Base-by-base conservation (phyloP, 2,113 vertebrate genomes). In the Pachycephala philippinensis region DNA sequence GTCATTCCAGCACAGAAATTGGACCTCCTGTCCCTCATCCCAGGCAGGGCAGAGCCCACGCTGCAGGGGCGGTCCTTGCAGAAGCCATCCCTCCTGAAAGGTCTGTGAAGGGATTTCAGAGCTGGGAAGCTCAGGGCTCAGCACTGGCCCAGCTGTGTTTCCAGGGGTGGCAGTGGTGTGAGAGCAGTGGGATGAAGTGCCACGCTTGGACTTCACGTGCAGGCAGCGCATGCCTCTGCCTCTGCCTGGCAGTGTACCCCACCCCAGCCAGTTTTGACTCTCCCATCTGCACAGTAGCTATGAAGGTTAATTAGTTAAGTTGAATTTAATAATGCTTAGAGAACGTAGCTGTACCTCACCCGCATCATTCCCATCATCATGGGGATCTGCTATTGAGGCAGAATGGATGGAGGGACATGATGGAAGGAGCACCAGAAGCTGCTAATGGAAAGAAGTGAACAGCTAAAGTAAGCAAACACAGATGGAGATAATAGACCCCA, bases 171-270 rank as follows among this genome's bases (percentile, higher is more conserved):
- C 70, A 57, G 15, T 13, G 37, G 16, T n/a, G 44, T 31, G 60
- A 47, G 26, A 80, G 15, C 66, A 83, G 50, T 0, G 0, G 50
- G 40, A 33, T 40, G 74, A 85, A 35, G 30, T 45, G 56, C 24
- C 68, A 35, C 57, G n/a, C 52, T 64, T 31, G 50, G 45, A 16
- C 19, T 45, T 75, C 72, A 10, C 0, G 0, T 37, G 22, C 22
- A 52, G 20, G n/a, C 52, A 77, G 49, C 4, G 1, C 15, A 53
- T 33, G 63, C 44, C 49, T 53, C 57, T 52, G 49, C 11, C 76
- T 80, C 42, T 71, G 59, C 35, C 60, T 31, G 35, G 33, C 37
- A 63, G 21, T 1, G 7, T 21, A 47, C 57, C 42, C 37, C 22
- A 5, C 12, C 54, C 1, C 1, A n/a, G 45, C 15, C 31, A 10